Conservation (phyloP, 1,140 invertebrate genomes). For the Reticulitermes speratus region DNA sequence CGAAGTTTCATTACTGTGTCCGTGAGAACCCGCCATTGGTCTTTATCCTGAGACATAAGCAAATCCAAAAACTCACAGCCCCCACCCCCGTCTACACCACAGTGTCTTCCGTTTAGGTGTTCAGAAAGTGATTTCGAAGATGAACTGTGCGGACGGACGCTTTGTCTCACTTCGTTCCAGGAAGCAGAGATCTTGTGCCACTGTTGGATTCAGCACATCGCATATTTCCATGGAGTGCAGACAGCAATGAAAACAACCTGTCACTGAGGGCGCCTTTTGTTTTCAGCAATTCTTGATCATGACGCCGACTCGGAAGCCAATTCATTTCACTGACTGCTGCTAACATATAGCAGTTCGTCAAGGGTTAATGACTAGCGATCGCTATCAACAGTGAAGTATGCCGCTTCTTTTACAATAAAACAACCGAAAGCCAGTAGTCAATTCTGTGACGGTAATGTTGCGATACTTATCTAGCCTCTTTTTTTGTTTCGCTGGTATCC, state of each 20-base stretch:
- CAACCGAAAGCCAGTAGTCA: too few relatives aligned
- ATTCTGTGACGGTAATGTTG: too few relatives aligned
- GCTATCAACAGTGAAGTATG: not conserved
- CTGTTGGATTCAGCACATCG: not conserved
- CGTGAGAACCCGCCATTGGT: too few relatives aligned
- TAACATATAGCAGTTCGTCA: too few relatives aligned
- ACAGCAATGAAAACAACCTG: conserved; percentile 18
- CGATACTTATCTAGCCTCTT: too few relatives aligned
- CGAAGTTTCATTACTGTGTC: too few relatives aligned
- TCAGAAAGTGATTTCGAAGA: not conserved
- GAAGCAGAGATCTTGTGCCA: not conserved
- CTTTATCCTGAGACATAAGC: too few relatives aligned
- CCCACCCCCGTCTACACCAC: too few relatives aligned
- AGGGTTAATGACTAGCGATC: conserved; percentile 7
- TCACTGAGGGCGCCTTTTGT: conserved; percentile 7
- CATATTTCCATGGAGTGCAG: not conserved
- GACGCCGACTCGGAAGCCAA: not conserved
- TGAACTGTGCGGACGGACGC: not conserved
- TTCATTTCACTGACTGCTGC: conserved; percentile 8
- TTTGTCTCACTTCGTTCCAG: not conserved
- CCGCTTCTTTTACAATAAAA: not conserved
- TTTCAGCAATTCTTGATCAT: conserved; percentile 8
- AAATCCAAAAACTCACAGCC: too few relatives aligned
- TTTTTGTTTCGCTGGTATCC: too few relatives aligned
- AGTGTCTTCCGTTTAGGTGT: too few relatives aligned